Conservation (phyloP, 2,113 vertebrate genomes). For the Crotalus helleri region DNA sequence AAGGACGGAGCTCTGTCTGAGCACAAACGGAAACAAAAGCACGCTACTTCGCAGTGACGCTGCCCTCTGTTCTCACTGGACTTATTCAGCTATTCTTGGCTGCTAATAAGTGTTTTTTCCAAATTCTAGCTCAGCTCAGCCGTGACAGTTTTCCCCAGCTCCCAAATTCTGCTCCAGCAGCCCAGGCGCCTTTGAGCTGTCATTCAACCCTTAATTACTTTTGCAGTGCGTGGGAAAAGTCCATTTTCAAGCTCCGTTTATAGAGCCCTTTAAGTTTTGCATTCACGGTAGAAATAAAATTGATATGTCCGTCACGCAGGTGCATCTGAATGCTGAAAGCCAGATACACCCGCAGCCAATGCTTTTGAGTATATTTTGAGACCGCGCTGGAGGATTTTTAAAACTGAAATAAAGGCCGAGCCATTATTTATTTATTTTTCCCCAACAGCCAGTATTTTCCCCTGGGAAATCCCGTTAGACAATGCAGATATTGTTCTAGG, state of each 20-base stretch:
- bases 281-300: conserved; percentile 51
- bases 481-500: background rate
- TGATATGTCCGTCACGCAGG: conserved; percentile 34
- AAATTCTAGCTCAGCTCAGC: conserved; percentile 11
- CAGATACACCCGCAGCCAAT: background rate
- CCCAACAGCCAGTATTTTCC: background rate
- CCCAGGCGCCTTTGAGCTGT: conserved; percentile 57
- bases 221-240: conserved; percentile 43
- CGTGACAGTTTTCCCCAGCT: background rate
- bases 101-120: conserved; percentile 47
- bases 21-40: background rate
- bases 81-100: background rate
- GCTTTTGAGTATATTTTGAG: background rate
- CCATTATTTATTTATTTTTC: background rate
- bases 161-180: conserved; percentile 50
- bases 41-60: background rate
- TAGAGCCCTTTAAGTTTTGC: conserved; percentile 32
- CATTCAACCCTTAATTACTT: conserved; percentile 52
- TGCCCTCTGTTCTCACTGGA: background rate
- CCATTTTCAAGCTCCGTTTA: conserved; percentile 44
- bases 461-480: conserved; percentile 34
- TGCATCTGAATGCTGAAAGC: background rate
- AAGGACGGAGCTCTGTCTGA: background rate
- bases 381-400: background rate
- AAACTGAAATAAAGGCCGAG: background rate